Conservation (phyloP, 1,140 invertebrate genomes). For the Augochlora pura region DNA sequence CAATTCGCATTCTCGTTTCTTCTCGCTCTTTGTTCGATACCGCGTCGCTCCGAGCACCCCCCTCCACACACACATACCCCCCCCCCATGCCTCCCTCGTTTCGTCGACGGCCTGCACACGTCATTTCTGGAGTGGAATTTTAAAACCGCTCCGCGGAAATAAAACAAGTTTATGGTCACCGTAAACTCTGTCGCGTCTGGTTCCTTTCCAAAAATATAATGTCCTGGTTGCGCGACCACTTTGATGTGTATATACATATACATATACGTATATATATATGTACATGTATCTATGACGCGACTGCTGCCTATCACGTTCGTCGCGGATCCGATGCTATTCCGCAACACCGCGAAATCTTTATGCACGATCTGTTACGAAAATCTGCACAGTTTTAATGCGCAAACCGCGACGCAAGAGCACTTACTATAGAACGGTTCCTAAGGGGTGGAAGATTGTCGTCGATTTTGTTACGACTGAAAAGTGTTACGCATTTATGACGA, state of each 20-base stretch:
- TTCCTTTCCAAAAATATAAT: constrained; percentile 64
- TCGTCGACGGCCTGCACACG: constrained; percentile 15
- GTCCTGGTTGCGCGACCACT: constrained; percentile 43
- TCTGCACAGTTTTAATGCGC: too few relatives aligned
- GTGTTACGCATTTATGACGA: too few relatives aligned
- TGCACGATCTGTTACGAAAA: too few relatives aligned
- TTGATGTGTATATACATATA: too few relatives aligned
- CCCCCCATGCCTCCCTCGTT: constrained; percentile 5
- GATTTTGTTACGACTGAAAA: too few relatives aligned
- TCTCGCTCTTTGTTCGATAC: constrained; percentile 32
- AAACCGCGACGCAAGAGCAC: too few relatives aligned
- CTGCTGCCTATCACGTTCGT: constrained; percentile 30
- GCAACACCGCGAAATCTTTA: too few relatives aligned
- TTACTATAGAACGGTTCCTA: too few relatives aligned
- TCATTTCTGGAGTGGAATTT: constrained; percentile 71
- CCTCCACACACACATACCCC: too few relatives aligned
- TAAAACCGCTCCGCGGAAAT: constrained; percentile 70
- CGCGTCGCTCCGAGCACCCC: constrained; percentile 16
- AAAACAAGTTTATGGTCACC: constrained; percentile 71
- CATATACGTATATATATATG: too few relatives aligned
- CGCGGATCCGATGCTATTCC: constrained; percentile 17
- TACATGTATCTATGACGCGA: too few relatives aligned
- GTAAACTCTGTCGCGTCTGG: constrained; percentile 51
- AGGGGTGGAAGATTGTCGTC: too few relatives aligned
- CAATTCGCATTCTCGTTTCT: constrained; percentile 43